Conservation (phyloP, 2,797 vertebrate species). For the Muraenolepis orangiensis region DNA sequence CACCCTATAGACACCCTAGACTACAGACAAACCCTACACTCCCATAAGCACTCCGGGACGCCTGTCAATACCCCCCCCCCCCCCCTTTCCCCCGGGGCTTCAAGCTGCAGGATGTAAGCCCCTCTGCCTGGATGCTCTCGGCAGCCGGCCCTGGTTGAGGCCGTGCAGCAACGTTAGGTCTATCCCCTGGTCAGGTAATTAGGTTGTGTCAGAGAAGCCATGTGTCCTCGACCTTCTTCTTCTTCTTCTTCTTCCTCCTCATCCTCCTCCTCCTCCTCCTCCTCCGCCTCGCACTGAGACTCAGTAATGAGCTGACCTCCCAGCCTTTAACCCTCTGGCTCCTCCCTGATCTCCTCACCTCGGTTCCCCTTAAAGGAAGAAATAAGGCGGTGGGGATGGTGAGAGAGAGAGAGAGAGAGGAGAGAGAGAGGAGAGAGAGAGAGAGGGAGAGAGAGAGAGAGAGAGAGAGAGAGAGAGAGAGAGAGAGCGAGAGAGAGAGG, state of each 20-base stretch:
- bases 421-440: constrained; percentile 23
- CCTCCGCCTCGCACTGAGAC: constrained; percentile 50
- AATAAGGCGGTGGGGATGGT: constrained; percentile 6
- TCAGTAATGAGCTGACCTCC: constrained; percentile 68
- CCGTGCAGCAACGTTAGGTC: constrained; percentile 47
- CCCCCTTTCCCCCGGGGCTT: constrained; percentile 45
- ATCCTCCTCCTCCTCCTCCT: constrained; percentile 37
- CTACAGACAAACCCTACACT: constrained; percentile 34
- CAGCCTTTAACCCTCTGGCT: constrained; percentile 52
- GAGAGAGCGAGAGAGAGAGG: constrained; percentile 22
- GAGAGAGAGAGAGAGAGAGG: neutral
- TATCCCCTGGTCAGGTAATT: constrained; percentile 76
- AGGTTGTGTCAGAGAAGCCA: constrained; percentile 61
- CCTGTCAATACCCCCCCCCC: constrained; percentile 40
- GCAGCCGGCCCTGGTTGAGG: constrained; percentile 56
- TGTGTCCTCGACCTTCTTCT: constrained; percentile 59
- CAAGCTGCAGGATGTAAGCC: constrained; percentile 49
- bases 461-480: constrained; percentile 2
- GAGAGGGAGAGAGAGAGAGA: constrained; percentile 27
- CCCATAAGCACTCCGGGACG: constrained; percentile 39
- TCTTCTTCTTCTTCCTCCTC: neutral
- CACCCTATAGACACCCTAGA: constrained; percentile 8
- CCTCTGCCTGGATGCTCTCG: constrained; percentile 57
- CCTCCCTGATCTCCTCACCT: constrained; percentile 44
- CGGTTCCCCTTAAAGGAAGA: constrained; percentile 43